phyloP scores from a whole-genome alignment of 2,888 invertebrate species.

The Alloscopus bannaensis region DNA sequence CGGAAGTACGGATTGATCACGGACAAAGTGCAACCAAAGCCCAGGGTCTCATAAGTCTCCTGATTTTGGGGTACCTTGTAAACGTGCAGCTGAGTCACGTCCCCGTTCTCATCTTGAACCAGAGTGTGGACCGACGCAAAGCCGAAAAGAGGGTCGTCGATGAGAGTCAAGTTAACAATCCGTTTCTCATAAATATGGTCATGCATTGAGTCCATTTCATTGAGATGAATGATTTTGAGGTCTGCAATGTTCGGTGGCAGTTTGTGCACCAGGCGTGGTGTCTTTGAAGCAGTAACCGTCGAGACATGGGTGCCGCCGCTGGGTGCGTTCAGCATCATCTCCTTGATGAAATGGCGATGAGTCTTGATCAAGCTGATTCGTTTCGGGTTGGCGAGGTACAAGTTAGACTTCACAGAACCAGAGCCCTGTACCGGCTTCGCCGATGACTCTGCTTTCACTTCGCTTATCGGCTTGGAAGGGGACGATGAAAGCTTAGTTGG shows the following conservation, averaged over 20 bases:
- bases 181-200: constrained; percentile 1
- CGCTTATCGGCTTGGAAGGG: neutral
- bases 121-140: constrained; percentile 25
- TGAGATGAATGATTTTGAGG: constrained; percentile 29
- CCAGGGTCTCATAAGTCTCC: constrained; percentile 21
- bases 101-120: constrained; percentile 42
- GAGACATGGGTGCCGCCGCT: neutral
- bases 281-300: neutral
- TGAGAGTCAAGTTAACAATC: constrained; percentile 19
- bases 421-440: neutral
- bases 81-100: constrained; percentile 28
- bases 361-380: neutral
- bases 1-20: constrained; percentile 48
- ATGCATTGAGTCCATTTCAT: constrained; percentile 37
- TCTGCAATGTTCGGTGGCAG: neutral
- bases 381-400: constrained; percentile 12
- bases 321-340: constrained; percentile 4
- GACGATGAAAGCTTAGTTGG: neutral
- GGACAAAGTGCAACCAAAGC: constrained; percentile 35
- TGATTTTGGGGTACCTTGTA: constrained; percentile 38
- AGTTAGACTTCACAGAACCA: constrained; percentile 14
- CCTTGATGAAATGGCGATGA: neutral
- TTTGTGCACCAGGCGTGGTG: constrained; percentile 1
- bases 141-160: constrained; percentile 46
- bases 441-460: neutral